Conservation (phyloP, 2,113 vertebrate genomes). For the Podilymbus podiceps region DNA sequence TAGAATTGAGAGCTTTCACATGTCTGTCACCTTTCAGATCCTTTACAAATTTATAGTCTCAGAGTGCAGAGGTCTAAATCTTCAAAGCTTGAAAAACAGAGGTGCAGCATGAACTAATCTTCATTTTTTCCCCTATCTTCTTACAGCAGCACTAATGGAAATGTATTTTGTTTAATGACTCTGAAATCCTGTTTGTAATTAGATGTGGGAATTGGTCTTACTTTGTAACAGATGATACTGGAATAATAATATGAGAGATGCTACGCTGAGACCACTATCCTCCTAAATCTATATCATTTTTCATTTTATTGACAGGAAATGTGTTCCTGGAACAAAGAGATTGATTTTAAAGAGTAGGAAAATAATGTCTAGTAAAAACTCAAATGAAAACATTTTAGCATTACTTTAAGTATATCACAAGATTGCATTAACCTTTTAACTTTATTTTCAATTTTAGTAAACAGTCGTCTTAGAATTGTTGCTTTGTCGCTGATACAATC, state of each 20-base stretch:
- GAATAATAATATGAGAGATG: conserved; percentile 89
- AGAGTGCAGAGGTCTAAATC: conserved; percentile 69
- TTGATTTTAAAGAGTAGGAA: conserved; percentile 78
- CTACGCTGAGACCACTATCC: conserved; percentile 78
- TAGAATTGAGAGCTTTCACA: conserved; percentile 37
- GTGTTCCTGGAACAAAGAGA: conserved; percentile 76
- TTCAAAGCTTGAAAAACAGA: conserved; percentile 72
- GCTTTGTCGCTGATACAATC: conserved; percentile 15
- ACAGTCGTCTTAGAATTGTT: background rate
- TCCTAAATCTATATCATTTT: conserved; percentile 84
- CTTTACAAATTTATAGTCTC: conserved; percentile 70
- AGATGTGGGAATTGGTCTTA: conserved; percentile 92
- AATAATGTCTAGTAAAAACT: conserved; percentile 76
- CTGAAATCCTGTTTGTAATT: conserved; percentile 91
- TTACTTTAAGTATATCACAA: conserved; percentile 31
- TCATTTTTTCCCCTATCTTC: conserved; percentile 70
- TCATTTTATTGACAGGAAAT: conserved; percentile 85
- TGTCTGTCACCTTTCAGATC: conserved; percentile 60
- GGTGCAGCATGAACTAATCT: conserved; percentile 76
- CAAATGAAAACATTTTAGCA: conserved; percentile 50
- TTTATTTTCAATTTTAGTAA: conserved; percentile 60
- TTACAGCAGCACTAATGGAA: conserved; percentile 86
- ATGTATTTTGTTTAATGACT: conserved; percentile 91
- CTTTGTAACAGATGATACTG: conserved; percentile 92
- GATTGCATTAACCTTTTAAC: conserved; percentile 20